A percentile compares a stretch with the other conserved stretches of the same genome.
These are phyloP conservation scores for Hyposoter didymator DNA, from an alignment of 2,888 invertebrate species.

Conservation along the genomic window DNA sequence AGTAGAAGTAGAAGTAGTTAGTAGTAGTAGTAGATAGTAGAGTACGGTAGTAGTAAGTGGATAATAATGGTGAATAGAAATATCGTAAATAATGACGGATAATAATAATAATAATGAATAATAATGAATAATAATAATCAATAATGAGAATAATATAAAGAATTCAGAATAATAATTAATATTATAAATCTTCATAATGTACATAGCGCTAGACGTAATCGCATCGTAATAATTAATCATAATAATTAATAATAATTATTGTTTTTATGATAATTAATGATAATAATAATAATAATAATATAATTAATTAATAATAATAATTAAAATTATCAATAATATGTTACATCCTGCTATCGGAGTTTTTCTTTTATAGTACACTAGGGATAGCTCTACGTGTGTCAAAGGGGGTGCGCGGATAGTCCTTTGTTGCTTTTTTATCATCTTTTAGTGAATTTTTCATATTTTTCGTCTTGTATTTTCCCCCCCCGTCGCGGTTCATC, in stretches of 20 bases:
- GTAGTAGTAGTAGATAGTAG: constrained; percentile 71
- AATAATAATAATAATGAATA: constrained; percentile 69
- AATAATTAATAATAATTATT: constrained; percentile 66
- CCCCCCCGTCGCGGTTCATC: not conserved
- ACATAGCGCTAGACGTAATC: constrained; percentile 76
- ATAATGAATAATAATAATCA: constrained; percentile 70
- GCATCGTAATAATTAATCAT: constrained; percentile 73
- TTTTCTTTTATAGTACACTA: constrained; percentile 80
- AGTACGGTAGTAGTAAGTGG: constrained; percentile 71
- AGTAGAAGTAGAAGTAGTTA: constrained; percentile 69
- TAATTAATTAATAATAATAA: constrained; percentile 71
- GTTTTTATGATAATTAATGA: constrained; percentile 66
- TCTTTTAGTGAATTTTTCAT: constrained; percentile 55
- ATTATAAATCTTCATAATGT: constrained; percentile 80
- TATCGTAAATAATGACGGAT: constrained; percentile 50
- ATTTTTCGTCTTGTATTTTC: constrained; percentile 42
- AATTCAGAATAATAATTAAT: constrained; percentile 77
- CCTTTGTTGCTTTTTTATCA: constrained; percentile 66
- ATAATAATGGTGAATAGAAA: constrained; percentile 71
- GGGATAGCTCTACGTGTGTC: constrained; percentile 78
- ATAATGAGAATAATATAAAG: constrained; percentile 72
- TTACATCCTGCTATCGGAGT: constrained; percentile 82
- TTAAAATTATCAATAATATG: constrained; percentile 78
- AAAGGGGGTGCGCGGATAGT: constrained; percentile 68
- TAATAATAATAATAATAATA: constrained; percentile 64